phyloP scores from a whole-genome alignment of 1,140 invertebrate species.

The Danaus plexippus region DNA sequence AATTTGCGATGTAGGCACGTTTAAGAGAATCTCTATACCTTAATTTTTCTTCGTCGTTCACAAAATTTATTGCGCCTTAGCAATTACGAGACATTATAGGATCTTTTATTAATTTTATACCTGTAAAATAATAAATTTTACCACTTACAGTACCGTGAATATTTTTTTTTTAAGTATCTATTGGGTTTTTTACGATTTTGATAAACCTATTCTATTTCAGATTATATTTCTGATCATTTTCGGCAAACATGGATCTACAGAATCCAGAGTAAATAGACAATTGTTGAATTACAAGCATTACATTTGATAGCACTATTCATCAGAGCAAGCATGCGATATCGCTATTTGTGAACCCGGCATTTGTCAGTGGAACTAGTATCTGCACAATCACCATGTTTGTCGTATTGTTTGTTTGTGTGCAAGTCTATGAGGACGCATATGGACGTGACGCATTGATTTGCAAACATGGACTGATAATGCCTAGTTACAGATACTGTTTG shows the following conservation, averaged over 20 bases:
- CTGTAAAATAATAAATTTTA: conserved; percentile 34
- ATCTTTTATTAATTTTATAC: conserved; percentile 20
- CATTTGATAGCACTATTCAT: conserved; percentile 46
- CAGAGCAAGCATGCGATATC: conserved; percentile 46
- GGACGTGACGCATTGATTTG: conserved; percentile 30
- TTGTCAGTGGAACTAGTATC: conserved; percentile 49
- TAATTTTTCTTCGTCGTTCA: conserved; percentile 47
- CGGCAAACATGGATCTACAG: too few species aligned
- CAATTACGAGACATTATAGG: conserved; percentile 23
- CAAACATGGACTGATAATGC: conserved; percentile 28
- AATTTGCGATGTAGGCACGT: conserved; percentile 50
- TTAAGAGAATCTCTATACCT: conserved; percentile 33
- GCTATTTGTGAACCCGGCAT: conserved; percentile 39
- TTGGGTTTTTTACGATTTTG: too few species aligned
- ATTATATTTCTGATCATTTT: too few species aligned
- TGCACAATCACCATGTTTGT: conserved; percentile 44
- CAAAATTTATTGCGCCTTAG: conserved; percentile 37
- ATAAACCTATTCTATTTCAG: too few species aligned
- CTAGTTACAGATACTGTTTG: conserved; percentile 22
- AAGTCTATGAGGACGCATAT: conserved; percentile 22
- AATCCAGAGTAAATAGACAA: conserved; percentile 9
- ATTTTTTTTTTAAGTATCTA: too few species aligned
- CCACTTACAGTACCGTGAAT: conserved; percentile 27
- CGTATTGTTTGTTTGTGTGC: conserved; percentile 31
- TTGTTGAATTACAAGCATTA: conserved; percentile 36